phyloP scores from a whole-genome alignment of 2,797 vertebrate genomes.

The Lagodon rhomboides region DNA sequence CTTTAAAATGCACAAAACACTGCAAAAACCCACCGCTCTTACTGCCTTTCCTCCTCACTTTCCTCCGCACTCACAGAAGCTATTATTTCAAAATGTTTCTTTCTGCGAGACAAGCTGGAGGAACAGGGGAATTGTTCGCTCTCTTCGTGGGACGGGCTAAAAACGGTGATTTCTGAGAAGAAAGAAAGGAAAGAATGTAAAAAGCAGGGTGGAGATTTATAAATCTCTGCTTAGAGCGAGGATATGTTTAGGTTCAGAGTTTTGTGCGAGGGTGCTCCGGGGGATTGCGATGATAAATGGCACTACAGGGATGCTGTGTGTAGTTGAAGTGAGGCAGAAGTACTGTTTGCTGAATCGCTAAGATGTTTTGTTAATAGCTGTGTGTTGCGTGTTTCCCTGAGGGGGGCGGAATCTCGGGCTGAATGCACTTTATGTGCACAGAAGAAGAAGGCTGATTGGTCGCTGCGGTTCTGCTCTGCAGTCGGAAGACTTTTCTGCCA shows the following conservation, averaged over 20 bases:
- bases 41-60: not conserved
- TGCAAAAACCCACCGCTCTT: too few relatives aligned
- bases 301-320: constrained; percentile 50
- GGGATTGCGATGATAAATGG: constrained; percentile 62
- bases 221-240: constrained; percentile 35
- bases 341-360: constrained; percentile 66
- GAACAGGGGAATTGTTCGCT: constrained; percentile 37
- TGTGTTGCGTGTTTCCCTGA: constrained; percentile 38
- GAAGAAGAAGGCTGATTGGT: constrained; percentile 38
- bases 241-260: constrained; percentile 59
- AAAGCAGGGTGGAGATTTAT: constrained; percentile 41
- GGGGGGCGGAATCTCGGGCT: constrained; percentile 38
- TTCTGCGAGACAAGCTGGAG: constrained; percentile 18
- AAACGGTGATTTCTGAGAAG: constrained; percentile 31
- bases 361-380: constrained; percentile 65
- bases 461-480: constrained; percentile 11
- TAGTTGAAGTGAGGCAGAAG: constrained; percentile 38
- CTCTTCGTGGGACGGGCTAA: constrained; percentile 16
- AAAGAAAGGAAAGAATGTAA: constrained; percentile 24
- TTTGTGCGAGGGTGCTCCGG: constrained; percentile 46
- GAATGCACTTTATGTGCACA: constrained; percentile 52
- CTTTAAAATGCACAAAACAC: not conserved
- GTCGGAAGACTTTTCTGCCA: not conserved
- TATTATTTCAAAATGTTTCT: constrained; percentile 10
- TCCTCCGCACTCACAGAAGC: not conserved